phyloP scores from a whole-genome alignment of 1,140 invertebrate genomes.

The Tachypleus tridentatus region DNA sequence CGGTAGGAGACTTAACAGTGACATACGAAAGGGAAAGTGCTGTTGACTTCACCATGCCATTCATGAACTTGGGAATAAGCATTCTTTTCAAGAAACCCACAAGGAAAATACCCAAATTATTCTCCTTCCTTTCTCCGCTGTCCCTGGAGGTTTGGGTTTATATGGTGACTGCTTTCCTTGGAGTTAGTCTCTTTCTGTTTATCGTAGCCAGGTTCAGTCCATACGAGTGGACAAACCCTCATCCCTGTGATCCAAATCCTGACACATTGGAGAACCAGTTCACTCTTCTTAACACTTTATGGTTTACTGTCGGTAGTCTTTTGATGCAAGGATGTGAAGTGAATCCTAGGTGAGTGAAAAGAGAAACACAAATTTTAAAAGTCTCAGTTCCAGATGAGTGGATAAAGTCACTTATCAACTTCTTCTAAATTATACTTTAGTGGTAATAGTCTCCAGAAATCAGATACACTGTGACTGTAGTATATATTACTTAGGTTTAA shows the following conservation, averaged over 20 bases:
- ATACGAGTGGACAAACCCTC: conserved; percentile 40
- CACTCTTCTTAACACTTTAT: conserved; percentile 52
- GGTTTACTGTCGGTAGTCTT: conserved; percentile 61
- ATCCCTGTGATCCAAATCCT: conserved; percentile 62
- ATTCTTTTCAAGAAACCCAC: conserved; percentile 33
- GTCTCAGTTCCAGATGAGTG: no score
- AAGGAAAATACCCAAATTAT: conserved; percentile 29
- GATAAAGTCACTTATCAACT: no score
- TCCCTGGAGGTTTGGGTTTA: conserved; percentile 74
- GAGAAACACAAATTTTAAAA: no score
- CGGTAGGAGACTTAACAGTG: conserved; percentile 36
- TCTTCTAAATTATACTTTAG: no score
- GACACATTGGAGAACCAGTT: conserved; percentile 63
- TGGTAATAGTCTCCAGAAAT: no score
- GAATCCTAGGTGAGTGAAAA: conserved; percentile 33
- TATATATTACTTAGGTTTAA: no score
- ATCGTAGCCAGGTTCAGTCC: conserved; percentile 34
- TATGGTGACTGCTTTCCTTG: conserved; percentile 57
- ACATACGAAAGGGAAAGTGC: conserved; percentile 34
- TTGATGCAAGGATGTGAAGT: conserved; percentile 76
- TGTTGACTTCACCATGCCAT: conserved; percentile 38
- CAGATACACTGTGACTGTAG: no score
- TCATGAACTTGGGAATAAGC: conserved; percentile 37
- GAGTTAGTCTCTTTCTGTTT: conserved; percentile 36
- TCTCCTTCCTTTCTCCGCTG: conserved; percentile 36